Percentiles rank a stretch among this genome's conserved stretches.
Conservation (phyloP, 2,113 vertebrate species). For the Nipponia nippon region DNA sequence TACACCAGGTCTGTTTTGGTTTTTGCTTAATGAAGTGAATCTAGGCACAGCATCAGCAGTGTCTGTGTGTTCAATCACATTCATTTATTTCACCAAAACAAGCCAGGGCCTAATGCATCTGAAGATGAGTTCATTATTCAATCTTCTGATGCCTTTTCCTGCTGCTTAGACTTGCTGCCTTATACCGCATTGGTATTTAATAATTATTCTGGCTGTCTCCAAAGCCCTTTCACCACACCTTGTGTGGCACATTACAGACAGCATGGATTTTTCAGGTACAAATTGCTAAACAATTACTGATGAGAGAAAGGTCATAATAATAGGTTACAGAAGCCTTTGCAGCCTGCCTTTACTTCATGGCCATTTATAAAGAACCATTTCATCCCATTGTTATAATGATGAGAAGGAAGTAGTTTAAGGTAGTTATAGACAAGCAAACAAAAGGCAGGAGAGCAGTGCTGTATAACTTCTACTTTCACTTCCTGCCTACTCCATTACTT, state of each 20-base stretch:
- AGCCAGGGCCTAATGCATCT: not conserved
- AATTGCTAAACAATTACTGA: slow-evolving; percentile 81
- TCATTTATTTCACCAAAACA: slow-evolving; percentile 15
- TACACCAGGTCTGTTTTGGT: not conserved
- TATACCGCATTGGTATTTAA: slow-evolving; percentile 52
- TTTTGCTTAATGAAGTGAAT: not conserved
- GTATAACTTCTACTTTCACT: slow-evolving; percentile 78
- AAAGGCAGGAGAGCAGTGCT: slow-evolving; percentile 73
- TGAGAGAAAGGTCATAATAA: slow-evolving; percentile 81
- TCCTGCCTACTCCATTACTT: slow-evolving; percentile 79
- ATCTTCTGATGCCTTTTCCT: slow-evolving; percentile 40
- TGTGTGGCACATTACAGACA: slow-evolving; percentile 65
- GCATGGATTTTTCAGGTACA: slow-evolving; percentile 75
- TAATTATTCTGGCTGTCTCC: slow-evolving; percentile 56
- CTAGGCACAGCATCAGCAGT: not conserved
- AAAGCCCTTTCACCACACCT: slow-evolving; percentile 60
- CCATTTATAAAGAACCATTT: slow-evolving; percentile 77
- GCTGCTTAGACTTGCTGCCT: slow-evolving; percentile 20
- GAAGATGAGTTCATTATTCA: slow-evolving; percentile 29
- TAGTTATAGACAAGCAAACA: slow-evolving; percentile 80
- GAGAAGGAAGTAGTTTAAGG: slow-evolving; percentile 82
- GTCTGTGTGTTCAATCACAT: not conserved
- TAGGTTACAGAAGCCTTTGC: slow-evolving; percentile 75
- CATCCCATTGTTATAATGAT: slow-evolving; percentile 77
- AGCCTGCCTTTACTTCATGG: slow-evolving; percentile 73